Conservation (phyloP, 1,140 invertebrate genomes). For the Mercenaria mercenaria region DNA sequence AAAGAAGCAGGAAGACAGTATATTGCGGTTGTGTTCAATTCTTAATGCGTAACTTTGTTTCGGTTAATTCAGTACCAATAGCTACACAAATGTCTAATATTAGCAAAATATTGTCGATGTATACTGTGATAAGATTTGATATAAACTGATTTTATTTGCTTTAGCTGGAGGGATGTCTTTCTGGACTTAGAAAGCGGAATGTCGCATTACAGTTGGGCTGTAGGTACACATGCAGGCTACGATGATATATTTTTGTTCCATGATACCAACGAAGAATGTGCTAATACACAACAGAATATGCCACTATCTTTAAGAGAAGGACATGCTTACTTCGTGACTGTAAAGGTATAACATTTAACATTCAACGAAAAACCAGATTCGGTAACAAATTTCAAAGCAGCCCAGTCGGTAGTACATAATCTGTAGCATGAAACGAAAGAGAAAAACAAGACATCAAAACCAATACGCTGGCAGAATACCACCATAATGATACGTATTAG, state of each 20-base stretch:
- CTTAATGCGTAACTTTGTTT: background rate
- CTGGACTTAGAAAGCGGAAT: conserved; percentile 72
- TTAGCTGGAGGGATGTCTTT: conserved; percentile 75
- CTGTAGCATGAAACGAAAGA: background rate
- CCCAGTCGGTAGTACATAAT: background rate
- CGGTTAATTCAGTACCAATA: background rate
- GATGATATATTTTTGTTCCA: conserved; percentile 66
- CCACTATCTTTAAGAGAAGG: conserved; percentile 65
- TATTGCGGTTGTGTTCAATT: too few relatives aligned
- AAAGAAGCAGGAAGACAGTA: too few relatives aligned
- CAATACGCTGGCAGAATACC: background rate
- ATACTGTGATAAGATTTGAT: too few relatives aligned
- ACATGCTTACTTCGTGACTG: conserved; percentile 72
- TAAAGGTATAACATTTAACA: conserved; percentile 75
- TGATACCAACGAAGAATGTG: conserved; percentile 56
- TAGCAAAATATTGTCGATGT: background rate
- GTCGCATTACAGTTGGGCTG: conserved; percentile 62
- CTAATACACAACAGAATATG: background rate
- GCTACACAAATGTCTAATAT: background rate
- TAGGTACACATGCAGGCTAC: conserved; percentile 73
- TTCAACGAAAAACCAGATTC: background rate
- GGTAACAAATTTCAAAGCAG: background rate
- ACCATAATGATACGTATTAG: background rate
- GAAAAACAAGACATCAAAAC: background rate
- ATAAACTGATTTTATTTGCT: conserved; percentile 2